These are phyloP conservation scores for Passerina amoena DNA, from an alignment of 2,113 vertebrate species.

Conservation along the genomic window DNA sequence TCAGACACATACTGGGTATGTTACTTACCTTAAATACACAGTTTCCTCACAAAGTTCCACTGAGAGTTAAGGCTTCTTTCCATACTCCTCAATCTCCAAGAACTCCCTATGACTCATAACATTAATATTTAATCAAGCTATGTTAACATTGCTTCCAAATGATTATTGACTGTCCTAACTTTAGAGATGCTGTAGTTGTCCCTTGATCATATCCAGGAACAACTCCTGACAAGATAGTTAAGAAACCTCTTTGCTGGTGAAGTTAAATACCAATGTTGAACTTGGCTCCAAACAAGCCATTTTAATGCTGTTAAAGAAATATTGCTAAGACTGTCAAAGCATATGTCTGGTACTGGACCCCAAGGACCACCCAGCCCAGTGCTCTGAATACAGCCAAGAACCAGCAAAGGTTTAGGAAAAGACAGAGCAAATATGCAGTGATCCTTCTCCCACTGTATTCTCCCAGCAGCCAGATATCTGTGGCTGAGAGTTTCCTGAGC, in stretches of 20 bases:
- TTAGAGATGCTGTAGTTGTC: neutral
- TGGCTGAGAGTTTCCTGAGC: neutral
- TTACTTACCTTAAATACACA: neutral
- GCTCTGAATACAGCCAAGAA: neutral
- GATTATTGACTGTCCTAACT: slow-evolving; percentile 37
- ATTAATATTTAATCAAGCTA: slow-evolving; percentile 38
- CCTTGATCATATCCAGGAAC: slow-evolving; percentile 15
- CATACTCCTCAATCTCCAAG: neutral
- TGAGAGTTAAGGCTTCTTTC: neutral
- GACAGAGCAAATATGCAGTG: neutral
- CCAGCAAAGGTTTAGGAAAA: neutral
- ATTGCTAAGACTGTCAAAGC: neutral
- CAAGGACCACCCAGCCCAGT: neutral
- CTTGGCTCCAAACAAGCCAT: neutral
- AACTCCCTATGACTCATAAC: slow-evolving; percentile 25
- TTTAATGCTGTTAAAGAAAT: neutral
- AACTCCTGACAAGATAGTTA: neutral
- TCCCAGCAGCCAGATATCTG: neutral
- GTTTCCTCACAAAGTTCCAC: neutral
- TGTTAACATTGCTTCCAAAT: slow-evolving; percentile 41
- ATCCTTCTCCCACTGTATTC: neutral
- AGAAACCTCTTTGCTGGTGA: neutral
- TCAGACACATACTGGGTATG: neutral
- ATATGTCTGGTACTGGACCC: neutral
- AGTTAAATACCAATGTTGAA: slow-evolving; percentile 5